phyloP scores from a whole-genome alignment of 2,113 vertebrate genomes.

The Nematolebias whitei region DNA sequence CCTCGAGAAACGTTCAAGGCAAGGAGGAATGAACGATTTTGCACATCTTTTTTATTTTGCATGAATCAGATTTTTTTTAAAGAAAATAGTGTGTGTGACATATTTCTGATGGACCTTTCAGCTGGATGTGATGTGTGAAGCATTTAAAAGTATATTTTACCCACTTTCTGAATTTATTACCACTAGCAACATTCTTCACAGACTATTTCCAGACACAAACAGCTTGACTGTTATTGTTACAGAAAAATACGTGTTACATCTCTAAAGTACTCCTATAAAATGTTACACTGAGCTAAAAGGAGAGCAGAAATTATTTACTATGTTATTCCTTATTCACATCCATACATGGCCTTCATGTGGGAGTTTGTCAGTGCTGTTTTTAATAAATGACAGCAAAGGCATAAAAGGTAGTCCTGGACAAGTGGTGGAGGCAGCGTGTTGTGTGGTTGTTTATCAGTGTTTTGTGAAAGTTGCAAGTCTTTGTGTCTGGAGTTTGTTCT shows the following conservation, averaged over 20 bases:
- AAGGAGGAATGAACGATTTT: background rate
- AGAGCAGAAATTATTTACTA: slow-evolving; percentile 33
- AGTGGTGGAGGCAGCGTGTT: slow-evolving; percentile 24
- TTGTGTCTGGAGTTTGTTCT: slow-evolving; percentile 26
- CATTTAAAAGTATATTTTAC: slow-evolving; percentile 13
- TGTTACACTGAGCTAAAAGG: slow-evolving; percentile 51
- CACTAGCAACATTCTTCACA: slow-evolving; percentile 53
- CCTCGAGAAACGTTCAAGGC: background rate
- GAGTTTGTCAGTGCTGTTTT: slow-evolving; percentile 34
- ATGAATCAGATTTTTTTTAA: slow-evolving; percentile 2
- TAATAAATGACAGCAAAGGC: slow-evolving; percentile 54
- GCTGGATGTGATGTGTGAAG: slow-evolving; percentile 12
- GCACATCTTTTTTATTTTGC: slow-evolving; percentile 3
- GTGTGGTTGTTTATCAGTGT: slow-evolving; percentile 36
- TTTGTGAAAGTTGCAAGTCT: slow-evolving; percentile 26
- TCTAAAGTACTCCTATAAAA: slow-evolving; percentile 53
- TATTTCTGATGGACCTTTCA: background rate
- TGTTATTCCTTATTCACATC: slow-evolving; percentile 34
- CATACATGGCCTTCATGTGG: slow-evolving; percentile 61
- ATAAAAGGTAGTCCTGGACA: slow-evolving; percentile 35
- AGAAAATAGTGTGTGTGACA: slow-evolving; percentile 4
- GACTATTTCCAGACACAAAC: slow-evolving; percentile 50
- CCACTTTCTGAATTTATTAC: slow-evolving; percentile 38
- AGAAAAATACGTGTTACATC: slow-evolving; percentile 60
- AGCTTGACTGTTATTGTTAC: slow-evolving; percentile 66